phyloP scores from a whole-genome alignment of 1,140 invertebrate genomes.

The Drosophila kurseongensis region DNA sequence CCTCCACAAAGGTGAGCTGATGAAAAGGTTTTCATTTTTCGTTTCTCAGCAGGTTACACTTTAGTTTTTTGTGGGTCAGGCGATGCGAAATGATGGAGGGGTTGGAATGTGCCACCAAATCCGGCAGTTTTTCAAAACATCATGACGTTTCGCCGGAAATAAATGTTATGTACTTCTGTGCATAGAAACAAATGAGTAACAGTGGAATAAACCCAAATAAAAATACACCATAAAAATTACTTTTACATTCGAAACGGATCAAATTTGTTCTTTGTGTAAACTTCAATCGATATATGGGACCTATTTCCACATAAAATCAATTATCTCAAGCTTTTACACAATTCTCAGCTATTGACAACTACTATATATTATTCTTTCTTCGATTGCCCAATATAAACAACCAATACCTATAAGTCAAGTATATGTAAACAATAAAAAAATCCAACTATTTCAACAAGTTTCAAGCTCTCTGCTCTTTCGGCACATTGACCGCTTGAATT shows the following conservation, averaged over 20 bases:
- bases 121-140: neutral
- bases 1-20: slow-evolving; percentile 29
- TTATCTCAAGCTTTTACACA: neutral
- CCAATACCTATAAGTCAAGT: neutral
- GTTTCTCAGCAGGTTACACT: neutral
- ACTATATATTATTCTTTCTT: slow-evolving; percentile 1
- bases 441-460: slow-evolving; percentile 32
- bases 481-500: slow-evolving; percentile 54
- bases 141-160: neutral
- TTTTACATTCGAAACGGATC: too few species aligned
- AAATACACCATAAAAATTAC: too few species aligned
- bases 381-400: slow-evolving; percentile 16
- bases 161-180: too few species aligned
- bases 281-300: neutral
- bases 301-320: too few species aligned
- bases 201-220: neutral
- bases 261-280: too few species aligned
- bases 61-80: slow-evolving; percentile 11
- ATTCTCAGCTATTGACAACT: neutral
- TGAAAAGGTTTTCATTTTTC: slow-evolving; percentile 16
- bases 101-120: neutral
- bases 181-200: slow-evolving; percentile 9
- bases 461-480: slow-evolving; percentile 24
- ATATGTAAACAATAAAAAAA: slow-evolving; percentile 24
- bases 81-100: slow-evolving; percentile 5